Conservation (phyloP, 2,888 invertebrate species). For the Stenurella melanura region DNA sequence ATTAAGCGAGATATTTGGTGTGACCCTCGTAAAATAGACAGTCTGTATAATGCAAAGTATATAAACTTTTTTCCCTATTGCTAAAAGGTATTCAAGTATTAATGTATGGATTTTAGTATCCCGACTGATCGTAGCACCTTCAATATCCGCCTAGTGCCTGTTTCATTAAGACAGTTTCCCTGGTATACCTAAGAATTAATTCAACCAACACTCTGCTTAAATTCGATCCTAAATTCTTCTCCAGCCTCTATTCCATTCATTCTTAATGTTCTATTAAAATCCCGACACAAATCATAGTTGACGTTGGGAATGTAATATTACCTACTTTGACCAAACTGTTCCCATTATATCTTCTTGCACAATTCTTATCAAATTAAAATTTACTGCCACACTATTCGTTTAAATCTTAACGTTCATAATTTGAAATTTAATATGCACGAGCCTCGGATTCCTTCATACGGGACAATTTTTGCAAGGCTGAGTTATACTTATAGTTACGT, state of each 20-base stretch:
- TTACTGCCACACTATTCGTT: conserved; percentile 64
- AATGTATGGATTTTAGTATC: neutral
- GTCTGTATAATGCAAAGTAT: too few relatives aligned
- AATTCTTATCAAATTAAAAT: conserved; percentile 70
- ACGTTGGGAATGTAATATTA: conserved; percentile 72
- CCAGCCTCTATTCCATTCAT: conserved; percentile 31
- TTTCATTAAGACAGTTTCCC: neutral
- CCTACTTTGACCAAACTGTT: conserved; percentile 68
- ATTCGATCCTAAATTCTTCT: conserved; percentile 39
- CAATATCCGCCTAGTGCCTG: neutral
- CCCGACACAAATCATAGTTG: conserved; percentile 68
- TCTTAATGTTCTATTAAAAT: conserved; percentile 44
- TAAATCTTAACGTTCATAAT: conserved; percentile 50
- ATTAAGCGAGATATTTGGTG: too few relatives aligned
- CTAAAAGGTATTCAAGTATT: neutral
- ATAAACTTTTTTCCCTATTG: neutral
- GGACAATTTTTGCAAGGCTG: conserved; percentile 6
- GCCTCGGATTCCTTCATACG: conserved; percentile 31
- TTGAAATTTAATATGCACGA: conserved; percentile 51
- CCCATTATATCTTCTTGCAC: conserved; percentile 57
- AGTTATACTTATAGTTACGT: neutral
- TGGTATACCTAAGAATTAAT: conserved; percentile 28
- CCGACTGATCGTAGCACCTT: neutral
- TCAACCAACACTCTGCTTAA: conserved; percentile 29
- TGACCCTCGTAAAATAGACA: too few relatives aligned